Evolutionary conservation across 2,888 invertebrate genomes (phyloP), one percentile per base, ranked within the genome.

Genomic region (Drosophila yooni): DNA sequence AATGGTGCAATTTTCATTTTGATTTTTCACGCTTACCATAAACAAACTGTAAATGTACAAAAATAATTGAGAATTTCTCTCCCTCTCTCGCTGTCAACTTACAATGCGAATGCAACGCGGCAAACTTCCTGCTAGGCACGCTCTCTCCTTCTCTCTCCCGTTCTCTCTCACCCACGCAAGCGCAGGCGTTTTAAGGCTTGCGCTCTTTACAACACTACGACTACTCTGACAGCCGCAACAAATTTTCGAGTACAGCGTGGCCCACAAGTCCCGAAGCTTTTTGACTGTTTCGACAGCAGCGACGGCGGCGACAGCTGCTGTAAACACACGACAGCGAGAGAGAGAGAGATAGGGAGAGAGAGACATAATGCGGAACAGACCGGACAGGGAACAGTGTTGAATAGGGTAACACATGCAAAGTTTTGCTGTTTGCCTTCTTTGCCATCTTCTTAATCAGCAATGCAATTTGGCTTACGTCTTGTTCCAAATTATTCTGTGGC

Each of bases 191-290:
- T 53, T 25, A 70, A 62, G 58, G 71, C 52, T 70, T 29, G 27
- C 63, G 38, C 71, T 71, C 70, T 62, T 61, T 57, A 52, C 51
- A 62, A 54, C 51, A 51, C 40, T 29, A 33, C 43, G 8, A 43
- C 11, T n/a, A 48, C 56, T 27, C n/a, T 53, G 87, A 81, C 85
- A 84, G 76, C 85, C 88, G 76, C 83, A 84, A 87, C 85, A 86
- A 73, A 83, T 82, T 79, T 81, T 73, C 65, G 83, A 83, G 82
- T 85, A 85, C 66, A 69, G 68, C 76, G 79, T 76, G 70, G 64
- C 50, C 50, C 13, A 46, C 46, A 27, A 38, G 59, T 60, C 50
- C 31, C 53, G 57, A 69, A 77, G 77, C 74, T 77, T 77, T 60
- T 54, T 52, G 29, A 63, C 34, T 61, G 67, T 29, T 51, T 72